Evolutionary conservation across 30 jellyfish, hydroid and myxozoan species (phyloP), one percentile per base, ranked within the genome.

Genomic region (Hydra vulgaris): DNA sequence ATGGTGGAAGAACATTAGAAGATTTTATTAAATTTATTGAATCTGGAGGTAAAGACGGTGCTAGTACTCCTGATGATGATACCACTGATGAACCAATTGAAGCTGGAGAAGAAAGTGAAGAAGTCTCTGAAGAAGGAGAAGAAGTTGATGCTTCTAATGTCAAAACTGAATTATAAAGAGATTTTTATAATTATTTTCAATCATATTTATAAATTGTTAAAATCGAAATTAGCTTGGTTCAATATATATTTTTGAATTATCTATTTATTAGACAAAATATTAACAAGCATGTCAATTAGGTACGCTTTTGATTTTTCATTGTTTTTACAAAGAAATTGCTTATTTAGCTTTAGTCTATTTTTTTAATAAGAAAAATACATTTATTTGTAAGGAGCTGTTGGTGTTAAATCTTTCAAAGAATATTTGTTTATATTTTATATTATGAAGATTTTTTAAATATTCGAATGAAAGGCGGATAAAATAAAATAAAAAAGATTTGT

Each of bases 1-100:
- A 85, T 83, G 99, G 99, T 85, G 99, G 96, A 56, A 74, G 99
- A 85, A 94, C 96, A 17, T 74, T 94, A 7, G 96, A 94, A 25
- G 96, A 94, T 56, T 87, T 94, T 54, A 88, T 75, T 69, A 94
- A 85, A 80, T 94, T 88, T 89, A 25, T 94, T n/a, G 96, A 88
- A 73, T 88, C 99, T 21, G 98, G 86, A 73, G 98, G 98, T 83
- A 92, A 92, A 79, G 94, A 73, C 3, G 85, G 70, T 25, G 94
- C 95, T 23, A 61, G 74, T 15, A 81, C 71, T 25, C 84, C 70
- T 25, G 98, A 84, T 53, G 95, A 70, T 8, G 87, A 79, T n/a
- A 87, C 53, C 21, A 94, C 74, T 23, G 95, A 84, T 70, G 83
- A 77, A 54, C 94, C 85, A 19, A 88, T 26, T n/a, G 90, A 71